Base-by-base conservation (phyloP, 1,140 invertebrate genomes). In the Drosophila lini region DNA sequence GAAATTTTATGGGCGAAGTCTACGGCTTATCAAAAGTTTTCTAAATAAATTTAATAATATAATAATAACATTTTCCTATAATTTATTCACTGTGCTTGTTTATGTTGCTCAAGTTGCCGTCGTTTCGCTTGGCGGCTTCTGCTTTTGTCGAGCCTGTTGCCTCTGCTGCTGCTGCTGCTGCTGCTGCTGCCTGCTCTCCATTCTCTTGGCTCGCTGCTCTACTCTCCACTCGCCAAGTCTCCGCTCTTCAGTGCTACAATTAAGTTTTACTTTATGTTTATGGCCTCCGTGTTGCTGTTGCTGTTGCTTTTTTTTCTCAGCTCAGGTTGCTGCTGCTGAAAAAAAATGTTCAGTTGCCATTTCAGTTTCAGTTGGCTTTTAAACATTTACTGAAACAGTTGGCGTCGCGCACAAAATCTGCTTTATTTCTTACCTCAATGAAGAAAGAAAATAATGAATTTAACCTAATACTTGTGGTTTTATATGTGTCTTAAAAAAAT, bases 251-350 rank as follows among this genome's bases (percentile, higher is more conserved):
- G 45, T 89, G 85, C 62, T 89, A 90, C 85, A 89, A 89, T 90
- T 89, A 85, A 90, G 85, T 89, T 85, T 84, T 85, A 90, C 84
- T 90, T 90, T 89, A 90, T 89, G 78, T 75, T 90, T 90, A 85
- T 81, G 70, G 80, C 81, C 78, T 73, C 81, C 70, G 69, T 80
- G 63, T 63, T 84, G 73, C 38, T 55, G 75, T 62, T 81, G 81
- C 69, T 82, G 65, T 78, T 85, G 70, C n/a, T 70, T 81, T 62
- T 74, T 58, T 75, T 78, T 80, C 82, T 82, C 83, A 83, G 71
- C 83, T 55, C 85, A 52, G 11, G 36, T 86, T 74, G 81, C 58
- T 58, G 67, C 57, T 71, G 45, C 59, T 75, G 53, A 13, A 15
- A 79, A 79, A 82, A 80, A 83, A 58, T 38, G 52, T 78, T 88